Evolutionary conservation across 53 echinoderm and acorn worm species (phyloP).

Genomic region (Apostichopus leukothele): DNA sequence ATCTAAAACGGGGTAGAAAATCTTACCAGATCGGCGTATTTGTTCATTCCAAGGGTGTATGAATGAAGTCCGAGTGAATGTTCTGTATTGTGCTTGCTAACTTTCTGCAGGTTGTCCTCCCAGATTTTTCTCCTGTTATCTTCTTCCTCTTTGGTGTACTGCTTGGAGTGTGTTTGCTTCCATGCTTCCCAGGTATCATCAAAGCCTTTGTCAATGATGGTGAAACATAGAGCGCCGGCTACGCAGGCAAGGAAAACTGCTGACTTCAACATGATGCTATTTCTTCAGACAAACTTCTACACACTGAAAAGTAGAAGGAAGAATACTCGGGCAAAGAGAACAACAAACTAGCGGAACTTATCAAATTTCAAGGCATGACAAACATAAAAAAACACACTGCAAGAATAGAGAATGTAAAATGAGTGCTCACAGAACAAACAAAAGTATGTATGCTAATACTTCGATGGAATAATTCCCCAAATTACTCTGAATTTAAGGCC

Average conservation of each 20-base stretch:
- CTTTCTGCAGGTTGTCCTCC: conserved; percentile 55
- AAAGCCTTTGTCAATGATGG: conserved; percentile 25
- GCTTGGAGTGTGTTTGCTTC: conserved; percentile 60
- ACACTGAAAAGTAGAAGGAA: neutral
- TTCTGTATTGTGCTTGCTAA: conserved; percentile 62
- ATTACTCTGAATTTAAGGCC: too few species aligned
- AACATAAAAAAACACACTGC: too few species aligned
- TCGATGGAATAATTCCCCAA: too few species aligned
- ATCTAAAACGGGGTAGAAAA: too few species aligned
- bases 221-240: neutral
- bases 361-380: too few species aligned
- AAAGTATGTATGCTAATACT: too few species aligned
- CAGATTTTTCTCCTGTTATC: conserved; percentile 45
- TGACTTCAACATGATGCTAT: neutral
- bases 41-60: conserved; percentile 64
- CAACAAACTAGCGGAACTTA: too few species aligned
- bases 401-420: too few species aligned
- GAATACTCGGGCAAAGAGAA: too few species aligned
- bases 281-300: neutral
- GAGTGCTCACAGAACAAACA: too few species aligned
- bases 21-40: conserved; percentile 64
- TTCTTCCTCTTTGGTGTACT: conserved; percentile 52
- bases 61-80: conserved; percentile 45
- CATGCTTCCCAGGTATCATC: conserved; percentile 52
- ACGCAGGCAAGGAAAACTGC: neutral